Evolutionary conservation across 2,113 vertebrate species (phyloP).

Genomic region (Cyanoramphus novaezelandiae): DNA sequence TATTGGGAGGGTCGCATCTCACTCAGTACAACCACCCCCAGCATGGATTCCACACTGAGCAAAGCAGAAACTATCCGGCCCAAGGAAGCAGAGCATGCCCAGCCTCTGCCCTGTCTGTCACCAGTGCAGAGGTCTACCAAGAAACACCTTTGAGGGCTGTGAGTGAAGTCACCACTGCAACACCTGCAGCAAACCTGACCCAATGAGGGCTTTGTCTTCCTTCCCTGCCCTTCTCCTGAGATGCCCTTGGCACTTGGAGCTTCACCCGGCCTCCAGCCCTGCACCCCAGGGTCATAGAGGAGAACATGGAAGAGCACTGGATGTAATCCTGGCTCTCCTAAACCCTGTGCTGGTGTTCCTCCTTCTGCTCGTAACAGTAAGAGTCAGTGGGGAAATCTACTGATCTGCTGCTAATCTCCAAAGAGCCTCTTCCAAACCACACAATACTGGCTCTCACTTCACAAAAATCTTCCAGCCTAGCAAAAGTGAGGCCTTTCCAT

Average conservation of each 20-base stretch:
- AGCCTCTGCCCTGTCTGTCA: neutral
- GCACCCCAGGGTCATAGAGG: neutral
- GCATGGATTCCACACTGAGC: neutral
- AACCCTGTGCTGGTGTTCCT: neutral
- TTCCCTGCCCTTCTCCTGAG: neutral
- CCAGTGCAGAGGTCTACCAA: accelerated
- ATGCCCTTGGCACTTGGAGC: neutral
- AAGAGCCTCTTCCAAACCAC: slow-evolving; percentile 44
- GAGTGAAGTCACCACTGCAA: neutral
- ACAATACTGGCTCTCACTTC: neutral
- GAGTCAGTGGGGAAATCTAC: slow-evolving; percentile 6
- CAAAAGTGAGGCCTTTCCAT: neutral
- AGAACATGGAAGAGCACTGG: neutral
- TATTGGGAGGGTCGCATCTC: neutral
- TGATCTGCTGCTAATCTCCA: slow-evolving; percentile 24
- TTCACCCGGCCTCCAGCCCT: neutral
- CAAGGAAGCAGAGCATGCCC: neutral
- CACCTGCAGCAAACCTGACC: neutral
- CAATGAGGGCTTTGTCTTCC: neutral
- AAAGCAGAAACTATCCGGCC: neutral
- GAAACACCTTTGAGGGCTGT: neutral
- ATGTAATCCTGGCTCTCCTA: neutral
- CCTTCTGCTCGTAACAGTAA: neutral
- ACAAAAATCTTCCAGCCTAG: slow-evolving; percentile 1
- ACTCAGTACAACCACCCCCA: neutral